Conservation (phyloP, 1,140 invertebrate species). For the Aphelenchoides besseyi region DNA sequence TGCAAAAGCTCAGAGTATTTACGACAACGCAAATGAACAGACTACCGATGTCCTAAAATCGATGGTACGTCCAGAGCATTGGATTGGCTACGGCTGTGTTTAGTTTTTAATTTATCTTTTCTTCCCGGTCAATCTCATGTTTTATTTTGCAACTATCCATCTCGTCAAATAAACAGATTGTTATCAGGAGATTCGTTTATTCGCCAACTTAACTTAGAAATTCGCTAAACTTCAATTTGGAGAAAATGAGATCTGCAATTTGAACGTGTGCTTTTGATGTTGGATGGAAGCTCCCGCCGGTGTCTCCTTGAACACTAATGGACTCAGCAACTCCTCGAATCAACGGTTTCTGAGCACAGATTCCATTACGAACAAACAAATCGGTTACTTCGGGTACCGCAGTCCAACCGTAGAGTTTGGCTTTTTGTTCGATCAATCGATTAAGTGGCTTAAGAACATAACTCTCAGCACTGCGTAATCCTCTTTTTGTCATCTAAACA, state of each 20-base stretch:
- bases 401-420: conserved; percentile 22
- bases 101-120: neutral
- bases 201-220: conserved; percentile 2
- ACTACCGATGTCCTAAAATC: neutral
- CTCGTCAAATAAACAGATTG: neutral
- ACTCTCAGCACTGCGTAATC: conserved; percentile 21
- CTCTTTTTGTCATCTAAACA: conserved; percentile 5
- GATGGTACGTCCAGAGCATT: conserved; percentile 5
- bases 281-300: conserved; percentile 27
- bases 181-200: neutral
- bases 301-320: conserved; percentile 25
- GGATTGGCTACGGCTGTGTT: conserved; percentile 29
- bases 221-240: conserved; percentile 7
- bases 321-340: conserved; percentile 25
- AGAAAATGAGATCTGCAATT: conserved; percentile 26
- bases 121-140: conserved; percentile 7
- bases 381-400: neutral
- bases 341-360: neutral
- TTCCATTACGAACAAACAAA: conserved; percentile 14
- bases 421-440: conserved; percentile 20
- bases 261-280: conserved; percentile 23
- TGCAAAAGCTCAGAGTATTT: conserved; percentile 42
- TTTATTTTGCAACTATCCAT: neutral
- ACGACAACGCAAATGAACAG: conserved; percentile 33
- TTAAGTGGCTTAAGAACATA: conserved; percentile 22